phyloP scores from a whole-genome alignment of 2,888 invertebrate genomes.

The Tortricodes alternella region DNA sequence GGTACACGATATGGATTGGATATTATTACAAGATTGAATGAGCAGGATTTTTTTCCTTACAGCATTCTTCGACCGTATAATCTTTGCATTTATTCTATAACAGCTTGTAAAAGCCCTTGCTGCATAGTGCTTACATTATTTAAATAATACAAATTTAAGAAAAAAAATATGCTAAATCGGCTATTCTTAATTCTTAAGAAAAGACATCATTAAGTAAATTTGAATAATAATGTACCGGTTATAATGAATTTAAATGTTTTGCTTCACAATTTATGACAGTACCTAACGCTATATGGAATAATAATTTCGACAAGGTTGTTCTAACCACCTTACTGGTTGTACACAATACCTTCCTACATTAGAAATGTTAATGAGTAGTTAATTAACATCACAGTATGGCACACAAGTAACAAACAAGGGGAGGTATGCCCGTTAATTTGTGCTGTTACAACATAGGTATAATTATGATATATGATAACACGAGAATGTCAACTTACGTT shows the following conservation, averaged over 20 bases:
- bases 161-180: background rate
- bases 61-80: no score
- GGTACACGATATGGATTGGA: no score
- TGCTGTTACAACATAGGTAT: slow-evolving; percentile 10
- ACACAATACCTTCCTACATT: slow-evolving; percentile 25
- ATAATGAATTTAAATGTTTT: slow-evolving; percentile 13
- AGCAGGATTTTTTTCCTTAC: no score
- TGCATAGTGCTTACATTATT: no score
- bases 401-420: slow-evolving; percentile 11
- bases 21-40: no score
- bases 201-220: slow-evolving; percentile 8
- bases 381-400: slow-evolving; percentile 30
- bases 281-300: slow-evolving; percentile 20
- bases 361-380: slow-evolving; percentile 28
- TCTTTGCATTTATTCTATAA: no score
- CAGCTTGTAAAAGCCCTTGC: no score
- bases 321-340: slow-evolving; percentile 13
- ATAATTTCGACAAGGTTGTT: slow-evolving; percentile 22
- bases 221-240: slow-evolving; percentile 20
- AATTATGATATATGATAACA: background rate
- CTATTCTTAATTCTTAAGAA: background rate
- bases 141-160: slow-evolving; percentile 26
- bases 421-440: slow-evolving; percentile 3
- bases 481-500: background rate
- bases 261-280: slow-evolving; percentile 17